phyloP scores from a whole-genome alignment of 2,113 vertebrate species.

The Eptatretus burgeri region DNA sequence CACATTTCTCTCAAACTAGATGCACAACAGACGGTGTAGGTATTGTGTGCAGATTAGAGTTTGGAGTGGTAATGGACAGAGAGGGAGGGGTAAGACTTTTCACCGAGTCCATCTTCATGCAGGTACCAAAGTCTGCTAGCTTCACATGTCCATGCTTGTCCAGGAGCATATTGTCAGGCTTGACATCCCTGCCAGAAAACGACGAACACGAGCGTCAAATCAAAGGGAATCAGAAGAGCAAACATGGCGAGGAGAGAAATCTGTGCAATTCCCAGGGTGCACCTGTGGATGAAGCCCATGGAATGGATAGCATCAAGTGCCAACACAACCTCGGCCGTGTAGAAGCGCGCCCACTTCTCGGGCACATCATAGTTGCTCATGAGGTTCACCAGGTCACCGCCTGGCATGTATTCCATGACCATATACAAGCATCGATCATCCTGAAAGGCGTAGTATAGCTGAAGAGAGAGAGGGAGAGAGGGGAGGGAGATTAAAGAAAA shows the following conservation, averaged over 20 bases:
- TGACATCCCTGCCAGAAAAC: conserved; percentile 47
- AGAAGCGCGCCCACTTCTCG: conserved; percentile 94
- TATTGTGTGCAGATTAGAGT: too few species aligned
- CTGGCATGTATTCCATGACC: conserved; percentile 99
- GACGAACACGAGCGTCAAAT: conserved; percentile 5
- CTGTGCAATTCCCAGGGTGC: conserved; percentile 8
- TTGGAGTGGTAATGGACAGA: too few species aligned
- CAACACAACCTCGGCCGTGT: conserved; percentile 87
- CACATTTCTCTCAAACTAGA: too few species aligned
- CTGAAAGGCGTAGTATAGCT: conserved; percentile 97
- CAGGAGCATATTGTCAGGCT: conserved; percentile 95
- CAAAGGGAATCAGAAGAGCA: not conserved
- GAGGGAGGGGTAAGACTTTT: too few species aligned
- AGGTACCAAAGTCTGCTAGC: conserved; percentile 95
- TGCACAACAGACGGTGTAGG: too few species aligned
- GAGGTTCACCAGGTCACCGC: conserved; percentile 81
- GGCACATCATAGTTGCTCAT: conserved; percentile 98
- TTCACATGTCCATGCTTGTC: conserved; percentile 93
- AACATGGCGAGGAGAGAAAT: not conserved
- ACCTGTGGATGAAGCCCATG: conserved; percentile 99
- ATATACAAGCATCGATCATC: conserved; percentile 94
- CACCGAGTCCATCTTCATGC: conserved; percentile 99
- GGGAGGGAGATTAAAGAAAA: too few species aligned
- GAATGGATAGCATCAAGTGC: conserved; percentile 87
- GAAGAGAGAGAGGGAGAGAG: not conserved